A percentile compares a stretch with the other conserved stretches of the same genome.
Conservation (phyloP, 1,140 invertebrate species). For the Achatina immaculata region DNA sequence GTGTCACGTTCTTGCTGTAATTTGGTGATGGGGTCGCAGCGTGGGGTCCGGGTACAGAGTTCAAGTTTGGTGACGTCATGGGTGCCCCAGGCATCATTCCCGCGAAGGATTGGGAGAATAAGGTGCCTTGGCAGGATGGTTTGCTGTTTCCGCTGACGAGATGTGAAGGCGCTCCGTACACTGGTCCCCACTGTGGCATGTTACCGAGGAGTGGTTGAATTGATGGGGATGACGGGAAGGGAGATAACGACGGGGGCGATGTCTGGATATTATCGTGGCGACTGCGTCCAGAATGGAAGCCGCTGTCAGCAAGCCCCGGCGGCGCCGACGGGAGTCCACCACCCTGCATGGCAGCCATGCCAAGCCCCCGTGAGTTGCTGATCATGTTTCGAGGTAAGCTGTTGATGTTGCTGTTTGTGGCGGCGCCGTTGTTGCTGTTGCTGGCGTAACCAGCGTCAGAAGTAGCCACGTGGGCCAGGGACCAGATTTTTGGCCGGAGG, state of each 20-base stretch:
- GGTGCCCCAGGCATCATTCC: neutral
- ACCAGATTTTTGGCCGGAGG: conserved; percentile 97
- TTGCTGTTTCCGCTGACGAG: neutral
- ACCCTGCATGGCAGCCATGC: neutral
- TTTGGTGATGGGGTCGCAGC: neutral
- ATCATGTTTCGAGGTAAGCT: neutral
- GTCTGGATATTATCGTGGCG: neutral
- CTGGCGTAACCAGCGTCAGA: conserved; percentile 77
- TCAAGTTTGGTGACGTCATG: neutral
- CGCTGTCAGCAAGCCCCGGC: neutral
- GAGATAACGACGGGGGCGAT: neutral
- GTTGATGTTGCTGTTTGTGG: neutral
- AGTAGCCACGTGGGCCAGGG: conserved; percentile 94
- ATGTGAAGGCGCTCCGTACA: neutral
- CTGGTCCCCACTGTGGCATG: conserved; percentile 20
- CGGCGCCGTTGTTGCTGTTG: neutral
- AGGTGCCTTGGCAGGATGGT: neutral
- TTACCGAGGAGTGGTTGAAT: neutral
- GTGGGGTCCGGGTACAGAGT: neutral
- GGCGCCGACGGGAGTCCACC: neutral
- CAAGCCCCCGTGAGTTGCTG: neutral
- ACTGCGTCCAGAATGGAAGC: neutral
- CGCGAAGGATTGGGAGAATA: neutral
- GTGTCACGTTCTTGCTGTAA: neutral
- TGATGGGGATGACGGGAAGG: neutral